Evolutionary conservation across 2,888 invertebrate genomes (phyloP).

Genomic region (Drosophila parthenogenetica): DNA sequence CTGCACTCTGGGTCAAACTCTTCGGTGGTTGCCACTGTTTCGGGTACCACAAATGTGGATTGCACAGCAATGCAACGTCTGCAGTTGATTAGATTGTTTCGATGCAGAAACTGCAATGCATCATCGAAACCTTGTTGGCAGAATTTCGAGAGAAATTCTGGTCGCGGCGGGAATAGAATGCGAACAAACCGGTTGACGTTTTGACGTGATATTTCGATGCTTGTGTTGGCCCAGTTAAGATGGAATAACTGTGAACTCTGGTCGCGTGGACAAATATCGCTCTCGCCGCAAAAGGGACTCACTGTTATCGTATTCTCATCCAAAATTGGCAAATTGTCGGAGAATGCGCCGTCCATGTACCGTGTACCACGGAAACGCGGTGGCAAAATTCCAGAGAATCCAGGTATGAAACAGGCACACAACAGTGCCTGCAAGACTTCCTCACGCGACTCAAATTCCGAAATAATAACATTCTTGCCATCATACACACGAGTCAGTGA

Average conservation of each 20-base stretch:
- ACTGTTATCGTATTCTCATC: constrained; percentile 98
- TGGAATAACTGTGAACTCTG: constrained; percentile 94
- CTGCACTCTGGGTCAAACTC: constrained; percentile 94
- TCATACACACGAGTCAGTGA: constrained; percentile 97
- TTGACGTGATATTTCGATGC: constrained; percentile 95
- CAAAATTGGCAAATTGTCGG: constrained; percentile 95
- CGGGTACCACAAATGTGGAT: constrained; percentile 92
- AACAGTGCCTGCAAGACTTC: constrained; percentile 97
- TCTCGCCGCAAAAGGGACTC: constrained; percentile 98
- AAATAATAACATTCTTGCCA: constrained; percentile 97
- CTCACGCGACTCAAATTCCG: constrained; percentile 95
- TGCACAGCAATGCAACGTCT: constrained; percentile 95
- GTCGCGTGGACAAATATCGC: constrained; percentile 97
- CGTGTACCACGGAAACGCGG: constrained; percentile 94
- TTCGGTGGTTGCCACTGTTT: constrained; percentile 87
- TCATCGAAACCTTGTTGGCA: constrained; percentile 99
- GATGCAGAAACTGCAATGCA: constrained; percentile 92
- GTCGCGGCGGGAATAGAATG: constrained; percentile 97
- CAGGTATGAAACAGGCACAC: constrained; percentile 97
- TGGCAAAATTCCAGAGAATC: constrained; percentile 96
- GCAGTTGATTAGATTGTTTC: constrained; percentile 96
- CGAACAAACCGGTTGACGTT: constrained; percentile 97
- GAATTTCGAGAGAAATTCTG: constrained; percentile 96
- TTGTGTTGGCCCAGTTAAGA: constrained; percentile 94
- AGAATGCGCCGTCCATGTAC: constrained; percentile 98